Evolutionary conservation across 2,113 vertebrate genomes (phyloP), one percentile per base, ranked within the genome.

Genomic region (Semnornis frantzii): DNA sequence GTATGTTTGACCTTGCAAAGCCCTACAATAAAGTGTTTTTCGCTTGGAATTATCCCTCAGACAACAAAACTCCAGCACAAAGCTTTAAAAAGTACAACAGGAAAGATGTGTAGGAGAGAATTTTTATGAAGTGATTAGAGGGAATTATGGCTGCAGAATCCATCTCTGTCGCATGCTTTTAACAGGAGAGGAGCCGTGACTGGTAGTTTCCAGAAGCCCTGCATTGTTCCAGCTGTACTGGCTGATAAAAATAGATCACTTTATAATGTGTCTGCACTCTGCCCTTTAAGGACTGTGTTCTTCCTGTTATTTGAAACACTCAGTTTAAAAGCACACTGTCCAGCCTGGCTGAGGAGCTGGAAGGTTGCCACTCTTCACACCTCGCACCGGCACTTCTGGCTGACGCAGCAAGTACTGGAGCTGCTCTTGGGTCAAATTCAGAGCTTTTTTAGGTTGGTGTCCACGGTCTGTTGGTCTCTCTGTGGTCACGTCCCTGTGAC

Each of bases 291-390:
- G 78, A 76, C 63, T 71, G 20, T 74, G 78, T 27, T 92, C 63
- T 72, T 87, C 65, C 59, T 28, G 21, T 44, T 76, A 24, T 63
- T 86, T 65, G 52, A 76, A 65, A 30, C 50, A 69, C 63, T 72
- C 50, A 21, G 77, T 70, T 95, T 87, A 93, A 94, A 5, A 90
- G 80, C 69, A 93, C 81, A 83, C 50, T 90, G 94, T 87, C 91
- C 75, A 59, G 66, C 46, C 72, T 39, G 75, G 48, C 72, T 59
- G 62, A 90, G 65, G 82, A 84, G 59, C 78, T 89, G 87, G 80
- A 78, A 70, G 31, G 20, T 33, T 87, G 69, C 70, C 91, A 89
- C 60, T 70, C 74, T 76, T 78, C 91, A 85, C 81, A 71, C 25
- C 5, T 52, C 9, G 2, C 60, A 71, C 28, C 9, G 60, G 57